Evolutionary conservation across 2,888 invertebrate genomes (phyloP).

Genomic region (Trachelus stipa): DNA sequence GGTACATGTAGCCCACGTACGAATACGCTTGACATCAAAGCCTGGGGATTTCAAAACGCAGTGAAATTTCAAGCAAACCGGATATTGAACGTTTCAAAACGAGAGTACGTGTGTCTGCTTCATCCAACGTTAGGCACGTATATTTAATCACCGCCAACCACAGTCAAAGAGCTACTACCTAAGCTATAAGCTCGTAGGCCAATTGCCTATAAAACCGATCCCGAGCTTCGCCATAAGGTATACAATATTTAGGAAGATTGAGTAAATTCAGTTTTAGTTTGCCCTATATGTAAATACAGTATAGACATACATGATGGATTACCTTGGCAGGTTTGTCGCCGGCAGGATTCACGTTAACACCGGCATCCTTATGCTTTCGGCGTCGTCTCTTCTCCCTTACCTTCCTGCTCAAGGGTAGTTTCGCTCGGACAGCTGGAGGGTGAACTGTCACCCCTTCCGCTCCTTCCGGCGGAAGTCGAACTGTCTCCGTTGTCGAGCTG

Average conservation of each 20-base stretch:
- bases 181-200: background rate
- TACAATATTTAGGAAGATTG: background rate
- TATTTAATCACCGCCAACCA: background rate
- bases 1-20: background rate
- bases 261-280: background rate
- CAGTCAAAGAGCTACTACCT: background rate
- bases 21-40: background rate
- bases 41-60: background rate
- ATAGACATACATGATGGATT: slow-evolving; percentile 11
- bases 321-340: slow-evolving; percentile 68
- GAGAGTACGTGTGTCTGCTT: background rate
- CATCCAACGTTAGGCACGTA: background rate
- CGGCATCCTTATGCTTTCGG: slow-evolving; percentile 69
- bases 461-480: slow-evolving; percentile 79
- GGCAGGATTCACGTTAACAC: slow-evolving; percentile 36
- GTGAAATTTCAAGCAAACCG: background rate
- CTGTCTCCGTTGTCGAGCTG: slow-evolving; percentile 90
- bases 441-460: slow-evolving; percentile 85
- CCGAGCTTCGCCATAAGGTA: background rate
- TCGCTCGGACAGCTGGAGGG: slow-evolving; percentile 84
- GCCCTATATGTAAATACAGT: background rate
- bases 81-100: background rate
- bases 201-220: background rate
- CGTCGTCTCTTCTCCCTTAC: slow-evolving; percentile 75
- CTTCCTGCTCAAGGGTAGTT: slow-evolving; percentile 88